Conservation (phyloP, 2,113 vertebrate genomes). For the Phrynocephalus versicolor region DNA sequence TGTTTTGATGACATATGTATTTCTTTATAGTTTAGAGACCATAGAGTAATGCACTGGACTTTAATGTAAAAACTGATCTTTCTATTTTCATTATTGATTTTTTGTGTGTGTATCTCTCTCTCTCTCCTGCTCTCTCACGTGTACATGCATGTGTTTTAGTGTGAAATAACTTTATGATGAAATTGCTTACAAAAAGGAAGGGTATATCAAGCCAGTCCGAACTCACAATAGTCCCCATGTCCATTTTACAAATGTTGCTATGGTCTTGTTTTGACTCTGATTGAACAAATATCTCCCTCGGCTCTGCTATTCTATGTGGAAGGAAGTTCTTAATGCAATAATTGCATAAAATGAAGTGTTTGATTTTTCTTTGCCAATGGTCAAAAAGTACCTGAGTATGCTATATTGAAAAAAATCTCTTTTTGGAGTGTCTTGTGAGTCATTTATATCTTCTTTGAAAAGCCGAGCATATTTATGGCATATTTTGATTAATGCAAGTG, state of each 20-base stretch:
- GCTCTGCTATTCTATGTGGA: background rate
- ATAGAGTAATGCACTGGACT: no score
- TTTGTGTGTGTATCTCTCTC: background rate
- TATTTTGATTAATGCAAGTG: background rate
- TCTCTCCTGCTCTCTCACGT: no score
- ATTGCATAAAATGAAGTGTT: background rate
- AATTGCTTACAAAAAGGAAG: background rate
- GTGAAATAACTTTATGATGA: background rate
- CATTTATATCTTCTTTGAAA: no score
- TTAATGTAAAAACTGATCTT: background rate
- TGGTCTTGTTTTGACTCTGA: fast-evolving
- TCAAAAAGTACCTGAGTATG: background rate
- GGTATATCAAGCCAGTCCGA: background rate
- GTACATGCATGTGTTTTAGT: background rate
- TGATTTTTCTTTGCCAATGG: background rate
- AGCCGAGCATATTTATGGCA: background rate
- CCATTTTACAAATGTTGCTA: background rate
- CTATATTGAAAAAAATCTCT: no score
- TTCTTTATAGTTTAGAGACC: background rate
- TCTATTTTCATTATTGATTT: background rate
- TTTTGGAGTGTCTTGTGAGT: background rate
- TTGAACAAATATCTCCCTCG: background rate
- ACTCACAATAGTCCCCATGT: background rate
- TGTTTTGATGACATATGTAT: background rate
- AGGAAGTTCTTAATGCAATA: background rate